Percentiles rank a stretch among this genome's conserved stretches.
Evolutionary conservation across 2,113 vertebrate species (phyloP).

Genomic region (Notarius lentiginosus): DNA sequence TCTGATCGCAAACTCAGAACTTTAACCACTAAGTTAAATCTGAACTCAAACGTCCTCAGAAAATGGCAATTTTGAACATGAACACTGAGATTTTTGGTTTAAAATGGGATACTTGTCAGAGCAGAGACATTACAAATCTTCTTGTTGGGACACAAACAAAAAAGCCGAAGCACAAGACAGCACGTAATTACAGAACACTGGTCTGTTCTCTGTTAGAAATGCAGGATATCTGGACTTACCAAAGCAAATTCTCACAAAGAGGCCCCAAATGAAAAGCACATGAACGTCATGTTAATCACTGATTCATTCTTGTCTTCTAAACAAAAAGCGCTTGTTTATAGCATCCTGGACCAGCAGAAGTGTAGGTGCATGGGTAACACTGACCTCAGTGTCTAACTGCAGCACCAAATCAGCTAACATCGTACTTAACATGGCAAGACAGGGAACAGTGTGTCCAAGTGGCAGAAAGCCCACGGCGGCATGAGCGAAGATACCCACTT

Average conservation of each 20-base stretch:
- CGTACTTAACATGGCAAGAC: conserved; percentile 48
- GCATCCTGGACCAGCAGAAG: conserved; percentile 46
- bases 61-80: not conserved
- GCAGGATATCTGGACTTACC: conserved; percentile 20
- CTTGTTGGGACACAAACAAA: not conserved
- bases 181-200: conserved; percentile 2
- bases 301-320: conserved; percentile 68
- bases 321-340: conserved; percentile 77
- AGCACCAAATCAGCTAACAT: conserved; percentile 52
- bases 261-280: conserved; percentile 76
- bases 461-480: not conserved
- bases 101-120: conserved; percentile 2
- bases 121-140: conserved; percentile 26
- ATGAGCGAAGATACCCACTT: not conserved
- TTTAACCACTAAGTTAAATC: not conserved
- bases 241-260: conserved; percentile 36
- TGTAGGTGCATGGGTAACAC: conserved; percentile 45
- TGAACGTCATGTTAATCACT: conserved; percentile 71
- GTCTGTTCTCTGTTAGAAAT: conserved; percentile 34
- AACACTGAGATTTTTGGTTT: not conserved
- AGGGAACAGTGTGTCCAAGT: conserved; percentile 35
- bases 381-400: conserved; percentile 56
- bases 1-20: not conserved
- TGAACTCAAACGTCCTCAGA: not conserved
- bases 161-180: not conserved